A percentile compares a stretch with the other conserved stretches of the same genome.
phyloP scores from a whole-genome alignment of 64 coral and sea anemone species.

The Montipora cactus region DNA sequence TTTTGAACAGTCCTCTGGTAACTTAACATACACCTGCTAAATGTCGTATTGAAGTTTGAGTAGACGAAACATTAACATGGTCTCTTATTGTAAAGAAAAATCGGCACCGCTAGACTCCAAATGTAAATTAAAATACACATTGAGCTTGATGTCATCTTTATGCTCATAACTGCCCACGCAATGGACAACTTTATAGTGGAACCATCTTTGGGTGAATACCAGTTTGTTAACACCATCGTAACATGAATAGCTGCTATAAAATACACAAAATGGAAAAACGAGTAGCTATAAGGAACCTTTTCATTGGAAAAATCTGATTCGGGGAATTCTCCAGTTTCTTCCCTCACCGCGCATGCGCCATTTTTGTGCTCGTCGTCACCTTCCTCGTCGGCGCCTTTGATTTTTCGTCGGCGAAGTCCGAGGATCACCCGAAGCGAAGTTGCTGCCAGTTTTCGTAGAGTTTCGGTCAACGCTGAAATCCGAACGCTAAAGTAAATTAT shows the following conservation, averaged over 20 bases:
- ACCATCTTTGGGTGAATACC: slow-evolving; percentile 90
- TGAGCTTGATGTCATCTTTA: slow-evolving; percentile 93
- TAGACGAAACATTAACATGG: neutral
- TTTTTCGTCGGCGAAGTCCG: slow-evolving; percentile 32
- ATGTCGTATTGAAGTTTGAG: neutral
- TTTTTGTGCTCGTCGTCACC: neutral
- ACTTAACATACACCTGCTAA: no score
- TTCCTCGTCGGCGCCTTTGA: slow-evolving; percentile 7
- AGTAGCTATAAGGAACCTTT: slow-evolving; percentile 86
- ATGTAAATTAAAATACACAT: slow-evolving; percentile 90
- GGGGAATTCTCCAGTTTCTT: neutral
- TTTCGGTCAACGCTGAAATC: slow-evolving; percentile 52
- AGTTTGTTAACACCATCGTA: slow-evolving; percentile 91
- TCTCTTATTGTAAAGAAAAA: slow-evolving; percentile 46
- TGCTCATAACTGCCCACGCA: slow-evolving; percentile 97
- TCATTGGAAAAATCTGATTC: slow-evolving; percentile 10
- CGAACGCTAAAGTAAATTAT: slow-evolving; percentile 90
- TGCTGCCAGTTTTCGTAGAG: slow-evolving; percentile 41
- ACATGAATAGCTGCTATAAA: slow-evolving; percentile 87
- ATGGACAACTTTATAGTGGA: slow-evolving; percentile 89
- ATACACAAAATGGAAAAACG: slow-evolving; percentile 88
- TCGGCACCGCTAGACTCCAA: slow-evolving; percentile 76
- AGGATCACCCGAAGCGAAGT: slow-evolving; percentile 52
- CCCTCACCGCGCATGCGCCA: neutral
- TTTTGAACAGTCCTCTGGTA: no score